These are phyloP conservation scores for Philotrypesis tridentata DNA, from an alignment of 1,140 invertebrate genomes.

Conservation along the genomic window DNA sequence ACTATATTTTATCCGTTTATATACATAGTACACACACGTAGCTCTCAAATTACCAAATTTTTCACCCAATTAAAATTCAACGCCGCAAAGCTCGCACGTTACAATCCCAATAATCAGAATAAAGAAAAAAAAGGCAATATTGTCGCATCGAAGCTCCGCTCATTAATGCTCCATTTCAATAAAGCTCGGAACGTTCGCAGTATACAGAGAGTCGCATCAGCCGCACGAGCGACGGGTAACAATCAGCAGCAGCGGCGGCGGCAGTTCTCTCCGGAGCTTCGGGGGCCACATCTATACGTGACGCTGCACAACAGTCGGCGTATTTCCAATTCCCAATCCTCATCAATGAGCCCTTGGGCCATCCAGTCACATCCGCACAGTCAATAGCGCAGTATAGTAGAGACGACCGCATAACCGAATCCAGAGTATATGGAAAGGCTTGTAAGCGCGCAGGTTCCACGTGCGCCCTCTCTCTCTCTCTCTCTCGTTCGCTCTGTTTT, in stretches of 20 bases:
- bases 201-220: too few relatives aligned
- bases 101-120: too few relatives aligned
- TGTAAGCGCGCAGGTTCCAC: background rate
- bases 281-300: background rate
- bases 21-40: too few relatives aligned
- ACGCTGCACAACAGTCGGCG: background rate
- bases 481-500: conserved; percentile 68
- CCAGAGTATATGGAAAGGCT: background rate
- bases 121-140: too few relatives aligned
- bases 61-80: too few relatives aligned
- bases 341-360: background rate
- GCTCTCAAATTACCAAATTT: too few relatives aligned
- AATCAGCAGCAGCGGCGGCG: too few relatives aligned
- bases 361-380: background rate
- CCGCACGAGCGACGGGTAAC: background rate
- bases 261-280: background rate
- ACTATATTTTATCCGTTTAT: too few relatives aligned
- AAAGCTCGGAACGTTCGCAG: background rate
- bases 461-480: background rate
- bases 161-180: background rate
- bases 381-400: background rate
- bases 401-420: background rate
- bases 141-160: too few relatives aligned
- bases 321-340: background rate
- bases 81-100: too few relatives aligned